phyloP scores from a whole-genome alignment of 2,113 vertebrate genomes.

The Erythrolamprus reginae region DNA sequence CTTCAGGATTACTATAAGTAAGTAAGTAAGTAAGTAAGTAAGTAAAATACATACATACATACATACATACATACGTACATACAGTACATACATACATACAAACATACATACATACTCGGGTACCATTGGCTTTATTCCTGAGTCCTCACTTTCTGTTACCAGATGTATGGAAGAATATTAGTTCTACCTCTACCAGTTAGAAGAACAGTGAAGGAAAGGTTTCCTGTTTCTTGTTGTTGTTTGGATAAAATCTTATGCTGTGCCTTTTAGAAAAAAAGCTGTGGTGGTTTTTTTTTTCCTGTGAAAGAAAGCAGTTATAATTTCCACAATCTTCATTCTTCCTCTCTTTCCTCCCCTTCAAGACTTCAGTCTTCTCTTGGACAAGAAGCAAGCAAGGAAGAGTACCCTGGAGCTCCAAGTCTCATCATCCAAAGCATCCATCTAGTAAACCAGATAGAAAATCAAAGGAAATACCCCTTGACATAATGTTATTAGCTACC shows the following conservation, averaged over 20 bases:
- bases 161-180: background rate
- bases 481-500: background rate
- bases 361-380: background rate
- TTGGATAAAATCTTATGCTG: background rate
- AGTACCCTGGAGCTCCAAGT: background rate
- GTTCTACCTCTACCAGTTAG: background rate
- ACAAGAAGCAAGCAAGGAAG: background rate
- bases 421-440: background rate
- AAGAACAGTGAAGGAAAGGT: background rate
- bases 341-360: background rate
- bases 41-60: too few species aligned
- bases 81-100: too few species aligned
- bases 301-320: background rate
- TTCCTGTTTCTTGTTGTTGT: background rate
- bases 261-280: background rate
- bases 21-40: too few species aligned
- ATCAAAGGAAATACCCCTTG: background rate
- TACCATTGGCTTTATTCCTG: background rate
- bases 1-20: too few species aligned
- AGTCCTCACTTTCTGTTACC: background rate
- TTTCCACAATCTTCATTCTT: background rate
- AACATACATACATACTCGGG: too few species aligned
- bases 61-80: too few species aligned
- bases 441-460: background rate
- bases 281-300: background rate